These are phyloP conservation scores for Baccha elongata DNA, from an alignment of 2,888 invertebrate species.

Conservation along the genomic window DNA sequence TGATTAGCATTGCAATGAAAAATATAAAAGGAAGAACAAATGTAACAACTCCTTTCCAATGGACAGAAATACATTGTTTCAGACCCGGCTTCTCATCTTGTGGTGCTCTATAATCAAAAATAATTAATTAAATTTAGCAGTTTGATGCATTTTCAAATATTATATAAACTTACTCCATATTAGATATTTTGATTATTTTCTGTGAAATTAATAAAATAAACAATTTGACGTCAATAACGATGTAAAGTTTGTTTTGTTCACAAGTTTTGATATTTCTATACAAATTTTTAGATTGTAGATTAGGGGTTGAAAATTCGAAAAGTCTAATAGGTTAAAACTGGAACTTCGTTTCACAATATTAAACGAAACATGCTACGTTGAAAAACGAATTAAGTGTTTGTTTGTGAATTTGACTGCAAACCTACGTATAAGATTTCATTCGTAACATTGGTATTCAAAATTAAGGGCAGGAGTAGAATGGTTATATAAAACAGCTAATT, in stretches of 20 bases:
- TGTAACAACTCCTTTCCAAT: slow-evolving; percentile 27
- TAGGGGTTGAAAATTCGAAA: too few species aligned
- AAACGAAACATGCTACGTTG: too few species aligned
- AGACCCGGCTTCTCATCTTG: neutral
- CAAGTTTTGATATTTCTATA: neutral
- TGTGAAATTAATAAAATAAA: neutral
- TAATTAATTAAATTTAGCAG: neutral
- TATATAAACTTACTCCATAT: slow-evolving; percentile 9
- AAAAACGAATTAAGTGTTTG: too few species aligned
- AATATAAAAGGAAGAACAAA: neutral
- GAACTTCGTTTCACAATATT: too few species aligned
- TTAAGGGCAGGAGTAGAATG: too few species aligned
- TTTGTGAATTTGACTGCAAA: too few species aligned
- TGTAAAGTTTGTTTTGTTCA: neutral
- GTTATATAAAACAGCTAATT: too few species aligned
- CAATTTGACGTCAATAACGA: neutral
- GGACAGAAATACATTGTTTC: neutral
- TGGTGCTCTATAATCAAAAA: neutral
- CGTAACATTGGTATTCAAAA: too few species aligned
- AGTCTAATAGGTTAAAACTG: too few species aligned
- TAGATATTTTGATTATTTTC: neutral
- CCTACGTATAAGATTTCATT: too few species aligned
- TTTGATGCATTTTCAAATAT: neutral
- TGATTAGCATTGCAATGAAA: slow-evolving; percentile 20
- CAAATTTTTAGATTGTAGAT: too few species aligned